Conservation (phyloP, 37 sponge, comb jelly and placozoan genomes). For the Axinella damicornis region DNA sequence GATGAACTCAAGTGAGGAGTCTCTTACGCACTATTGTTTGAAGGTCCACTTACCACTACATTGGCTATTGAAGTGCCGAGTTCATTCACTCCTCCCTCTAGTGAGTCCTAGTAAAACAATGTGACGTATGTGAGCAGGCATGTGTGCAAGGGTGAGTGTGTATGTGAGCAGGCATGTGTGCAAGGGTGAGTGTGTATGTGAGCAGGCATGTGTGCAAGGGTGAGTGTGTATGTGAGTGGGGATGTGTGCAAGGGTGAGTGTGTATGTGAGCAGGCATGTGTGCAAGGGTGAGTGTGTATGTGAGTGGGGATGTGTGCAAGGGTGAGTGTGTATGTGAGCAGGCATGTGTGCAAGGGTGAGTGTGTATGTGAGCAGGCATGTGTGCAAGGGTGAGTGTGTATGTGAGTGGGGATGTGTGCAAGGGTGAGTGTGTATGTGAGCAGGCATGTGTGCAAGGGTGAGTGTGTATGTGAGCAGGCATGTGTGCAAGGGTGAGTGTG, state of each 20-base stretch:
- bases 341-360: neutral
- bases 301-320: no score
- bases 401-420: neutral
- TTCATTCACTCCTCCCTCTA: no score
- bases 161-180: neutral
- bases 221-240: neutral
- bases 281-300: neutral
- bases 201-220: neutral
- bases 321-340: neutral
- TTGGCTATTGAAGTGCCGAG: neutral
- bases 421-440: slow-evolving; percentile 1
- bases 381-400: neutral
- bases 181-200: neutral
- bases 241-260: neutral
- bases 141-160: neutral
- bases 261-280: neutral
- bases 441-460: no score
- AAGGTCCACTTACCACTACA: neutral
- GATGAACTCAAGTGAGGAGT: neutral
- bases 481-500: neutral
- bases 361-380: neutral
- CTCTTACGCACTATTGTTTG: neutral
- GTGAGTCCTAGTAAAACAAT: no score
- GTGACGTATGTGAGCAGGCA: no score
- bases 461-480: neutral